Percentiles rank a stretch among this genome's conserved stretches.
These are phyloP conservation scores for Elegia similella DNA, from an alignment of 2,888 invertebrate species.

Conservation along the genomic window DNA sequence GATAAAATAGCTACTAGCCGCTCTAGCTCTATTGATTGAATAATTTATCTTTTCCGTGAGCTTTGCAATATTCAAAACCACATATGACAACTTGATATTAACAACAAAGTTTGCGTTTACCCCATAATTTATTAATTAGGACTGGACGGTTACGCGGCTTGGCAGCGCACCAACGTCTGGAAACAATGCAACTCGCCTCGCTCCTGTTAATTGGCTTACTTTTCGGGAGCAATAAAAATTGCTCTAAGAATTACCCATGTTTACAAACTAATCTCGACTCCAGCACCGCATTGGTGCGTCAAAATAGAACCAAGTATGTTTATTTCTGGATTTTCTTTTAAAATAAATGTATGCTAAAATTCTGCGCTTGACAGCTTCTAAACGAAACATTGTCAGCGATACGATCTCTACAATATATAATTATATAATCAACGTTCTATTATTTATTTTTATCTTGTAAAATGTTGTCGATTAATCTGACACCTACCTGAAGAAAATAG, in stretches of 20 bases:
- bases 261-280: conserved; percentile 39
- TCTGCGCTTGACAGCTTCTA: not conserved
- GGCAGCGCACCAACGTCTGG: conserved; percentile 52
- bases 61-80: no score
- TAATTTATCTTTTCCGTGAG: no score
- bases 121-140: conserved; percentile 44
- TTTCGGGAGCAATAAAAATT: conserved; percentile 61
- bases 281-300: conserved; percentile 29
- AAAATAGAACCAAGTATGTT: conserved; percentile 5
- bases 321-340: not conserved
- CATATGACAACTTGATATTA: conserved; percentile 10
- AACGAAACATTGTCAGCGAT: not conserved
- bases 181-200: conserved; percentile 60
- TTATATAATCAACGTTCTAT: not conserved
- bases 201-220: conserved; percentile 59
- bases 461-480: not conserved
- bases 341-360: conserved; percentile 11
- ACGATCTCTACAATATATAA: not conserved
- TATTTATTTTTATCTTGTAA: not conserved
- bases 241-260: conserved; percentile 40
- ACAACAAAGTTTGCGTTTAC: conserved; percentile 18
- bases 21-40: no score
- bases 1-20: no score
- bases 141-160: conserved; percentile 35
- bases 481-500: not conserved